Percentiles rank a stretch among this genome's conserved stretches.
Conservation (phyloP, 2,113 vertebrate species). For the Serilophus lunatus region DNA sequence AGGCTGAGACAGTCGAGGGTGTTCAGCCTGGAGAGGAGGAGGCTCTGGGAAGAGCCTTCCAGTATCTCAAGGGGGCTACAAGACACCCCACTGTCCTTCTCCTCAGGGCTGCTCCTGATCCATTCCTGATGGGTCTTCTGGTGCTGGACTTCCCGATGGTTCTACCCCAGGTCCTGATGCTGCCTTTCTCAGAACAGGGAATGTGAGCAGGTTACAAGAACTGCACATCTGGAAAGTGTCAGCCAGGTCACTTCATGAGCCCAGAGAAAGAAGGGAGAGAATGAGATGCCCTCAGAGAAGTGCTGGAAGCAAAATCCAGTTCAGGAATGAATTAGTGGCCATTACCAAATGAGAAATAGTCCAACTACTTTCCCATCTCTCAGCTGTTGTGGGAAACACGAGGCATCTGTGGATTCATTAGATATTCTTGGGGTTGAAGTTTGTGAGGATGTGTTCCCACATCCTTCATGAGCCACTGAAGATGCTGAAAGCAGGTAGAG, state of each 20-base stretch:
- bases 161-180: neutral
- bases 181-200: neutral
- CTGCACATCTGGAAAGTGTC: neutral
- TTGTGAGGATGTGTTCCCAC: neutral
- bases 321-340: conserved; percentile 4
- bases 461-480: neutral
- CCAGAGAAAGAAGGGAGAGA: neutral
- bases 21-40: neutral
- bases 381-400: neutral
- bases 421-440: neutral
- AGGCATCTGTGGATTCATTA: neutral
- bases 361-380: neutral
- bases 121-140: neutral
- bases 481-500: neutral
- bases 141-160: neutral
- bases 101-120: neutral
- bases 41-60: too few species aligned
- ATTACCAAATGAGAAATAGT: neutral
- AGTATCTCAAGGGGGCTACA: neutral
- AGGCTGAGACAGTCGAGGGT: neutral
- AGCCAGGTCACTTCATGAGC: neutral
- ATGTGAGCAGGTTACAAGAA: neutral
- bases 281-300: neutral
- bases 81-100: neutral
- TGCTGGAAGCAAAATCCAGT: neutral